Evolutionary conservation across 2,797 vertebrate genomes (phyloP), one percentile per base, ranked within the genome.

Genomic region (Chromis chromis): DNA sequence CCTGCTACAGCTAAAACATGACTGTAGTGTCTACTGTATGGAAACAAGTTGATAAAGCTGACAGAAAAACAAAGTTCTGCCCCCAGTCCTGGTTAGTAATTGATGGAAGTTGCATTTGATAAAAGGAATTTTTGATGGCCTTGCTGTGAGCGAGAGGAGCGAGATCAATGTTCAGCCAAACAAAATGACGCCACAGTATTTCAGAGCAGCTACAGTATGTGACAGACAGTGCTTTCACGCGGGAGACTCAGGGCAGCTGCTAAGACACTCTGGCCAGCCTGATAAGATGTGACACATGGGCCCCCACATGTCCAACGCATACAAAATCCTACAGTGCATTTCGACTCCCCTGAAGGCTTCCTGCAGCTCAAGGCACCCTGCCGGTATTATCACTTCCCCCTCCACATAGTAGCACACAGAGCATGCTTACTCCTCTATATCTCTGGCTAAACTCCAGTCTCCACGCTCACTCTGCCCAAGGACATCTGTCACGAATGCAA

Each of bases 401-500:
- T 57, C 39, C 58, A 54, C 66, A 14, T 10, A 62, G 44, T 22
- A 9, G 16, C 58, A 50, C 56, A 25, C 66, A 72, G 44, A 72
- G 61, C 65, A 42, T 59, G 78, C 65, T 79, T 69, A 77, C 21
- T 50, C 4, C 28, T 1, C 68, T 60, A 14, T 44, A 39, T 74
- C 70, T 80, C 65, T 31, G 33, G 70, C 70, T 83, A 49, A 76
- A 84, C 76, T 73, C 67, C 53, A 25, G 9, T 77, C 69, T 83
- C 54, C 61, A 11, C 56, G 61, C 63, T 72, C 64, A 14, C 69
- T 66, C 68, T 64, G 74, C 80, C 82, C 24, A 66, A 86, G 84
- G 88, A 87, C 83, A 76, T 86, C 74, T 76, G 82, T 84, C 85
- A 83, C 21, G 6, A 71, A 85, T 79, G 84, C 78, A 78, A 65